Base-by-base conservation (phyloP, 1,140 invertebrate species). In the Pogonomyrmex californicus region DNA sequence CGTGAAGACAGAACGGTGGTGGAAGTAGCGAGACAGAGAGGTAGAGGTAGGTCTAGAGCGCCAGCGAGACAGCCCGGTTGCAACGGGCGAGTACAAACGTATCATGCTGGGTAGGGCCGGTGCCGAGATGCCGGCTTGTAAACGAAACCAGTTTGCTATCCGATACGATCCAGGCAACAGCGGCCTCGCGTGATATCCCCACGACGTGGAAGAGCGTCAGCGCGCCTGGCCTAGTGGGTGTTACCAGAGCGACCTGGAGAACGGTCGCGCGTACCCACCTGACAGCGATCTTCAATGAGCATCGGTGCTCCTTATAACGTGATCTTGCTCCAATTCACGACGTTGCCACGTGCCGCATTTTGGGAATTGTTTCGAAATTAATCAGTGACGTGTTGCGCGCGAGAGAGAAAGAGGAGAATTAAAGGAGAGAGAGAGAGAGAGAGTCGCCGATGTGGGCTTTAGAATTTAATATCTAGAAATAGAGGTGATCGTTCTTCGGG, bases 121-220 rank as follows among this genome's bases (percentile, higher is more conserved):
- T 92, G 93, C 93, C 91, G 94, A 94, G 94, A 95, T 95, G 94
- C 93, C 94, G 95, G 91, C 92, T 94, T 95, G 95, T 95, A 95
- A 95, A 88, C 93, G 94, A 95, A 95, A 95, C 95, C 94, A 95
- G 95, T 95, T 95, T 95, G 95, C 94, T 94, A 95, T 95, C 92
- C 94, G 95, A 95, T 95, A 94, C 94, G 94, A 95, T 94, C 94
- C 94, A 95, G 93, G 94, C 94, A 95, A 94, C 93, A 95, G 91
- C 85, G 81, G 89, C 89, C 85, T 91, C 89, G 90, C 90, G 90
- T 91, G 89, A 91, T 91, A 91, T 90, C 90, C 85, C 85, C 90
- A 87, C 82, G 86, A 78, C 88, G 62, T 62, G 86, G 83, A 62
- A 83, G 88, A 88, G 82, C 88, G 88, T 89, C 88, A 89, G 71